Conservation (phyloP, 1,140 invertebrate genomes). For the Pemphigus obesinymphae region DNA sequence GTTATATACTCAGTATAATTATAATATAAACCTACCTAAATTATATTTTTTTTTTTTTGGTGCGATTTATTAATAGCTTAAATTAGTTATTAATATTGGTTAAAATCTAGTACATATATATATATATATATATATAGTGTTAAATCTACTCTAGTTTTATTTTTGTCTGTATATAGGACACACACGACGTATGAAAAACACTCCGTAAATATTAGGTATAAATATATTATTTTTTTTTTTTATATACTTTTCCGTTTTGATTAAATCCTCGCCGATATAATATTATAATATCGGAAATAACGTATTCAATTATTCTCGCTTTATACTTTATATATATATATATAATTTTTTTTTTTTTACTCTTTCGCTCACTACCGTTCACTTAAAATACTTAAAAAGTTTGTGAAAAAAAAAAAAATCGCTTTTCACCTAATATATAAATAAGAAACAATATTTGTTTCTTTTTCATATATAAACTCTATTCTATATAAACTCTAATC, state of each 20-base stretch:
- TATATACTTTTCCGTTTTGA: slow-evolving; percentile 12
- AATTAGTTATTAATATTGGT: slow-evolving; percentile 29
- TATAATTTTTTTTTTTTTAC: not conserved
- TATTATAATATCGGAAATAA: not conserved
- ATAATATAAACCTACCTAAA: too few relatives aligned
- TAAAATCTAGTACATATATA: too few relatives aligned
- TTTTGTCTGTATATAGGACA: not conserved
- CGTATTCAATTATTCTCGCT: not conserved
- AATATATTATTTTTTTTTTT: not conserved
- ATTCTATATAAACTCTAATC: slow-evolving; percentile 15
- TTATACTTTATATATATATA: not conserved
- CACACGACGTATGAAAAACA: slow-evolving; percentile 10
- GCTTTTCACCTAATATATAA: slow-evolving; percentile 17
- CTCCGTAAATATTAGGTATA: slow-evolving; percentile 9
- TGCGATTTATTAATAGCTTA: slow-evolving; percentile 28
- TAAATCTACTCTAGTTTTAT: slow-evolving; percentile 1
- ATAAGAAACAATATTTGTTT: too few relatives aligned
- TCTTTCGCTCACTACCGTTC: slow-evolving; percentile 3
- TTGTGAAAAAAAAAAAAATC: slow-evolving; percentile 23
- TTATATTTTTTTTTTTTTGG: slow-evolving; percentile 21
- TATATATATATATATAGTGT: too few relatives aligned
- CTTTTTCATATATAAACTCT: not conserved
- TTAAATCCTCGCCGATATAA: not conserved
- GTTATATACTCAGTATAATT: not conserved
- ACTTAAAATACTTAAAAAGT: slow-evolving; percentile 30